Base-by-base conservation (phyloP, 2,113 vertebrate genomes). In the Phyllopteryx taeniolatus region DNA sequence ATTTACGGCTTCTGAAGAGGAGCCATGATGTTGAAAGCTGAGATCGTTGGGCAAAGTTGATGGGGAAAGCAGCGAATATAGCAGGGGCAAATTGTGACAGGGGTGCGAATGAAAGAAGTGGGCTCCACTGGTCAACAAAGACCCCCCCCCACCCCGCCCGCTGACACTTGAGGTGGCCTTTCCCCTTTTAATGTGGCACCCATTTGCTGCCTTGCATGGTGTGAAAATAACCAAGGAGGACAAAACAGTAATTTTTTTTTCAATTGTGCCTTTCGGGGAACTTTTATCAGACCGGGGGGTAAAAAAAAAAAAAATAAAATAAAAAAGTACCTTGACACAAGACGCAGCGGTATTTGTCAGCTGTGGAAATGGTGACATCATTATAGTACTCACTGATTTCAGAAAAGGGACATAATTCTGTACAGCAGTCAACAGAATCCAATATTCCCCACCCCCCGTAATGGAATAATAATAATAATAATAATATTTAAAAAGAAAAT, bases 1-100 rank as follows among this genome's bases (percentile, higher is more conserved):
- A 88, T 87, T 85, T 85, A 62, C 80, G 79, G 79, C 72, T 85
- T 73, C 71, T 61, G 51, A 67, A 31, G 62, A 57, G 49, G 11
- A 35, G 19, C 47, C 42, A 19, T 22, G 11, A 9, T 13, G 63
- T 46, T 46, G 2, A 33, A 53, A 75, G 39, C 43, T 70, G 46
- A 71, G 62, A 84, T 86, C 81, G 87, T 86, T 84, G 83, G 12
- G 60, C 33, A 39, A 39, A 62, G 60, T 62, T 42, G 17, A 62
- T 39, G 15, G n/a, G 20, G 20, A 56, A 22, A 10, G 53, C n/a
- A n/a, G 53, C 3, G 4, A 22, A 56, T 5, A 31, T 13, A 5
- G 62, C n/a, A 17, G 10, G 9, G 13, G n/a, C 4, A 43, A n/a
- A 19, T 64, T 60, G 57, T 33, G 27, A 60, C 22, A 33, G 27